Percentiles rank a stretch among this genome's conserved stretches.
phyloP scores from a whole-genome alignment of 2,888 invertebrate genomes.

The Sthenelais limicola region DNA sequence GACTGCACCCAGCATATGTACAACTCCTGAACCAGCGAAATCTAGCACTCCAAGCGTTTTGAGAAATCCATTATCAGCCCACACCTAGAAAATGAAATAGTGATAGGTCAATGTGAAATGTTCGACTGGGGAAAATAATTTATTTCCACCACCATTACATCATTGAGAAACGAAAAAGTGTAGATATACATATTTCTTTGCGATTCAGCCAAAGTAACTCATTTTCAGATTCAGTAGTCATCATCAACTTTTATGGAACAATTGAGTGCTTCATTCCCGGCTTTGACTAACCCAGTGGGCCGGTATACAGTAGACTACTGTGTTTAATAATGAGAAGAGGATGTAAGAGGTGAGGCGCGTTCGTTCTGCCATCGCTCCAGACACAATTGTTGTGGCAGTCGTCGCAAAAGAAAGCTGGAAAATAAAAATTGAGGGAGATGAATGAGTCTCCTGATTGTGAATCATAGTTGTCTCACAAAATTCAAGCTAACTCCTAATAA shows the following conservation, averaged over 20 bases:
- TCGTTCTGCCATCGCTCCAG: slow-evolving; percentile 93
- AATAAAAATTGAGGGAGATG: slow-evolving; percentile 11
- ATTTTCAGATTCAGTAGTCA: too few species aligned
- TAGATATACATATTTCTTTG: too few species aligned
- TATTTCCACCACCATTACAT: too few species aligned
- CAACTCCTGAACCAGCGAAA: slow-evolving; percentile 84
- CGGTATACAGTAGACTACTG: slow-evolving; percentile 91
- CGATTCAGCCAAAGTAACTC: too few species aligned
- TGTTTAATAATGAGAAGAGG: slow-evolving; percentile 89
- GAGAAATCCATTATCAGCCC: slow-evolving; percentile 85
- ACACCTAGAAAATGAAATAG: neutral
- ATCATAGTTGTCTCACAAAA: too few species aligned
- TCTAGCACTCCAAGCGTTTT: slow-evolving; percentile 86
- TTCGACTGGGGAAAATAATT: neutral
- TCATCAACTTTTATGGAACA: too few species aligned
- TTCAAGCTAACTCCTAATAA: neutral
- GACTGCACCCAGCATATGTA: slow-evolving; percentile 68
- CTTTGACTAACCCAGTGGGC: slow-evolving; percentile 75
- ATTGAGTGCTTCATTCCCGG: neutral
- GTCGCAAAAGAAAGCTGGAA: slow-evolving; percentile 47
- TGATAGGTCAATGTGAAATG: neutral
- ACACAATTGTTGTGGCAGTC: slow-evolving; percentile 40
- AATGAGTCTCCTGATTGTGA: too few species aligned
- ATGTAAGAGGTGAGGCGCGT: slow-evolving; percentile 85
- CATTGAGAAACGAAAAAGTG: too few species aligned